These are phyloP conservation scores for Drosophila flavopinicola DNA, from an alignment of 2,888 invertebrate genomes.

Conservation along the genomic window DNA sequence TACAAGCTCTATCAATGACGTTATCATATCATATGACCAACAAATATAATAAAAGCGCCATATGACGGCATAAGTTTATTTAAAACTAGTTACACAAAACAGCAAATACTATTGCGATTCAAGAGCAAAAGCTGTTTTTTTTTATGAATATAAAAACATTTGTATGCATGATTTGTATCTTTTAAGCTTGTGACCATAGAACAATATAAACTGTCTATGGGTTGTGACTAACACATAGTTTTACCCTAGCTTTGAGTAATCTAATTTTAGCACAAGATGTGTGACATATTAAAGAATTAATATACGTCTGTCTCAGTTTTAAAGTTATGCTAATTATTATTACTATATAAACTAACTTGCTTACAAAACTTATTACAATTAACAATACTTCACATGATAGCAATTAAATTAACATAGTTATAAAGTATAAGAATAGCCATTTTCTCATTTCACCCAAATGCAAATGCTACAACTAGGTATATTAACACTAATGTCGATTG, in stretches of 20 bases:
- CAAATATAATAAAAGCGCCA: constrained; percentile 30
- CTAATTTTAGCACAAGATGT: not conserved
- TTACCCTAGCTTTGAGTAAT: constrained; percentile 1
- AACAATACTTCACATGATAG: not conserved
- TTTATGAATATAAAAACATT: constrained; percentile 1
- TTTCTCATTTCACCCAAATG: no score
- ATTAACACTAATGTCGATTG: not conserved
- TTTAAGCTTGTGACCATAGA: constrained; percentile 24
- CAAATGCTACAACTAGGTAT: not conserved
- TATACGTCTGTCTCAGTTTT: not conserved
- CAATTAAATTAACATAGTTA: not conserved
- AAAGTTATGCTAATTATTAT: not conserved
- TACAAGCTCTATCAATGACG: constrained; percentile 25
- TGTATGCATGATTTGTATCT: constrained; percentile 3
- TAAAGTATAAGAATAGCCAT: no score
- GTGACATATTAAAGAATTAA: not conserved
- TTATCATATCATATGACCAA: constrained; percentile 41
- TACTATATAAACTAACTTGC: no score
- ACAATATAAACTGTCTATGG: no score
- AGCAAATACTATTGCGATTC: constrained; percentile 1
- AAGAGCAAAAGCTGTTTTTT: not conserved
- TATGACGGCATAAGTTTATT: constrained; percentile 46
- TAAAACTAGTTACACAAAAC: constrained; percentile 1
- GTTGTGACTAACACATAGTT: constrained; percentile 12
- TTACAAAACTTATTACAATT: not conserved